Evolutionary conservation across 1,140 invertebrate genomes (phyloP).

Genomic region (Pectinophora gossypiella): DNA sequence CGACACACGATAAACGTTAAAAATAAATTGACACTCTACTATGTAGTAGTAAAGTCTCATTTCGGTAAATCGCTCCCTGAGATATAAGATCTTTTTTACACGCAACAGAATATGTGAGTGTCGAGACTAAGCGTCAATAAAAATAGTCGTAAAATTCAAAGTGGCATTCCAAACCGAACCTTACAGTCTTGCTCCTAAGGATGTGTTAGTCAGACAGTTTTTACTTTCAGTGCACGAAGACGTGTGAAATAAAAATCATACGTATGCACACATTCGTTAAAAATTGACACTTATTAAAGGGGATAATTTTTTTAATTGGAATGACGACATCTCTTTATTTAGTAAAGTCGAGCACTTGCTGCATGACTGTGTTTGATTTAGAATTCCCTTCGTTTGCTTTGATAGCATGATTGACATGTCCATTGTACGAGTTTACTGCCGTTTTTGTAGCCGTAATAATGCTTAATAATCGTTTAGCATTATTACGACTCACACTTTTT

Average conservation of each 20-base stretch:
- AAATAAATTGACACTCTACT: constrained; percentile 26
- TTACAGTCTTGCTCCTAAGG: constrained; percentile 28
- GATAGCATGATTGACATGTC: constrained; percentile 43
- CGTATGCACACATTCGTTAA: constrained; percentile 73
- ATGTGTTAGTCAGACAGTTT: constrained; percentile 12
- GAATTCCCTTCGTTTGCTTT: constrained; percentile 53
- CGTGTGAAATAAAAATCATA: constrained; percentile 73
- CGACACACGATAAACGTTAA: not conserved
- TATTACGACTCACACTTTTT: not conserved
- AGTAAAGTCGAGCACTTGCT: constrained; percentile 45
- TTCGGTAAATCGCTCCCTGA: constrained; percentile 14
- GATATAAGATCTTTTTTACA: constrained; percentile 38
- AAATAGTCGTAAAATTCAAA: constrained; percentile 67
- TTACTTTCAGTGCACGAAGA: constrained; percentile 28
- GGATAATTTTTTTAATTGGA: constrained; percentile 73
- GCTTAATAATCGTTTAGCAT: not conserved
- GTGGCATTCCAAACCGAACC: too few species aligned
- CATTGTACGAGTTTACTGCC: not conserved
- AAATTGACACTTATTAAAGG: constrained; percentile 73
- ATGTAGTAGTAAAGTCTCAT: constrained; percentile 22
- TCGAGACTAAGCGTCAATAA: constrained; percentile 70
- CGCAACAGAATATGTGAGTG: constrained; percentile 39
- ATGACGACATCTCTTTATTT: constrained; percentile 71
- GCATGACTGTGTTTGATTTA: constrained; percentile 62
- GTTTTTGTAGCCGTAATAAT: not conserved